Conservation (phyloP, 1,140 invertebrate genomes). For the Harpegnathos saltator region DNA sequence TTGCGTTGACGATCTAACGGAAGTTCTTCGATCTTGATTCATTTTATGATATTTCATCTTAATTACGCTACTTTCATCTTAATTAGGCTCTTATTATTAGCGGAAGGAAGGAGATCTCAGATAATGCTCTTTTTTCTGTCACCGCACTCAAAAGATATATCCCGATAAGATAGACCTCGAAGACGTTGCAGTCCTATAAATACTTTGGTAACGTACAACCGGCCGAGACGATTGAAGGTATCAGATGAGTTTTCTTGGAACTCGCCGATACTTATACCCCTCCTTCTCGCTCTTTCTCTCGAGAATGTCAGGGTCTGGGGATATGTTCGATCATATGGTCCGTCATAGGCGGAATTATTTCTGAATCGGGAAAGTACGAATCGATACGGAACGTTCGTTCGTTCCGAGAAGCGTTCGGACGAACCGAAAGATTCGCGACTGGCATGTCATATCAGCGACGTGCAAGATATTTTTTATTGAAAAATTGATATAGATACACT, state of each 20-base stretch:
- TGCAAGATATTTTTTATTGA: neutral
- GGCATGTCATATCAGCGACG: constrained; percentile 28
- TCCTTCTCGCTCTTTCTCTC: neutral
- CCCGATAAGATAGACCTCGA: neutral
- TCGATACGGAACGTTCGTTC: constrained; percentile 21
- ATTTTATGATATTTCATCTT: no score
- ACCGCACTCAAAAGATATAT: neutral
- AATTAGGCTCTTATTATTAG: no score
- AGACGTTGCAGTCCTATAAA: no score
- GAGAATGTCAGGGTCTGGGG: neutral
- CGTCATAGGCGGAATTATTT: constrained; percentile 33
- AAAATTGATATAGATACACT: constrained; percentile 16
- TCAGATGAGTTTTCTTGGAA: no score
- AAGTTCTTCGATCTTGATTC: no score
- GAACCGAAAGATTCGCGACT: constrained; percentile 18
- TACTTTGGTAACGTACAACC: no score
- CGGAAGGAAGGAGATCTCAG: no score
- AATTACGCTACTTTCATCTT: no score
- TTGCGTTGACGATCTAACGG: no score
- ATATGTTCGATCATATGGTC: neutral
- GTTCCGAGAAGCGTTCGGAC: neutral
- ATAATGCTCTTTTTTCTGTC: no score
- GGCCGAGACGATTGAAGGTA: no score
- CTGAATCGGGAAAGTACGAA: constrained; percentile 19
- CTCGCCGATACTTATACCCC: neutral